Percentiles rank a stretch among this genome's conserved stretches.
Conservation (phyloP, 2,888 invertebrate genomes). For the Oligia strigilis region DNA sequence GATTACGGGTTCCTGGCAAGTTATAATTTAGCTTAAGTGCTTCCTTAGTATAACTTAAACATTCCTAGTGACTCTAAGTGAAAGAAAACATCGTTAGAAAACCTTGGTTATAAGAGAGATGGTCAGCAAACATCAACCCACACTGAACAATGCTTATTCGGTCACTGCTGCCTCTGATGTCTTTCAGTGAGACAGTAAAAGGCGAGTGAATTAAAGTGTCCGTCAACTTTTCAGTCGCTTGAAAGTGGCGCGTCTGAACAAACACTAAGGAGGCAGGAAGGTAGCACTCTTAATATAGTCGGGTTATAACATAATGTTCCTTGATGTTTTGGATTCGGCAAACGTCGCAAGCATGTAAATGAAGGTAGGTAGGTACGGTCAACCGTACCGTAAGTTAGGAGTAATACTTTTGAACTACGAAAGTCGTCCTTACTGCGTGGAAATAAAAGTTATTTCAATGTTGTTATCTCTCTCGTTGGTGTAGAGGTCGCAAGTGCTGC, state of each 20-base stretch:
- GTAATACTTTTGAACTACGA: neutral
- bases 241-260: conserved; percentile 11
- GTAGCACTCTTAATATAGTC: conserved; percentile 28
- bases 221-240: conserved; percentile 3
- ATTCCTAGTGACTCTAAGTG: neutral
- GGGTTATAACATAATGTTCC: conserved; percentile 24
- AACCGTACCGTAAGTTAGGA: neutral
- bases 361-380: neutral
- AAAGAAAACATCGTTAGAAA: neutral
- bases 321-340: conserved; percentile 40
- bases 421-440: neutral
- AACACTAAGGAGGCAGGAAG: conserved; percentile 10
- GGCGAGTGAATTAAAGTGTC: neutral
- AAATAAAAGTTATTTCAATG: neutral
- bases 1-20: neutral
- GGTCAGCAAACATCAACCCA: neutral
- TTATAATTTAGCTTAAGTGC: neutral
- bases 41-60: neutral
- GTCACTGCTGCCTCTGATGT: neutral
- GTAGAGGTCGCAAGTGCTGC: neutral
- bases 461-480: neutral
- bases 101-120: no score
- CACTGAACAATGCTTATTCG: neutral
- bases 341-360: conserved; percentile 34
- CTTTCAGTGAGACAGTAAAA: neutral